A percentile compares a stretch with the other conserved stretches of the same genome.
Evolutionary conservation across 2,797 vertebrate species (phyloP).

Genomic region (Orestias chungarensis): DNA sequence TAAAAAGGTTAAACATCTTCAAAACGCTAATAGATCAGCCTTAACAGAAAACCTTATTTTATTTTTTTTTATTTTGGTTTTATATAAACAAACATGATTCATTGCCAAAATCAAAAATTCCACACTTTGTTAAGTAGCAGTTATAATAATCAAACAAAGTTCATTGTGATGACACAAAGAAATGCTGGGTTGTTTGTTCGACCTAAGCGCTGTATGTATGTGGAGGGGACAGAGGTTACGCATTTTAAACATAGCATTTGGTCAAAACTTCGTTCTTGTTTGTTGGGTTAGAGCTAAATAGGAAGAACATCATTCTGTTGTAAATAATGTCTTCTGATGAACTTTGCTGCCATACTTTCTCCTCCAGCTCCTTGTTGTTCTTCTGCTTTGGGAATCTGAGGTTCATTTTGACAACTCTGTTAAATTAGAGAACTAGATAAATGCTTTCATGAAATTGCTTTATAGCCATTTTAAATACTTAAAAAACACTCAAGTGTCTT

Average conservation of each 20-base stretch:
- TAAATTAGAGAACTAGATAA: neutral
- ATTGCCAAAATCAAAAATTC: neutral
- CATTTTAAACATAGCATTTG: neutral
- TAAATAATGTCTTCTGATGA: neutral
- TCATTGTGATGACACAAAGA: neutral
- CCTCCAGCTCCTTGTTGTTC: neutral
- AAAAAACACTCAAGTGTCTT: neutral
- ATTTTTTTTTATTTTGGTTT: too few species aligned
- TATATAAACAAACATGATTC: too few species aligned
- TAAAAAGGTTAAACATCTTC: neutral
- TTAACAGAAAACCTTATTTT: too few species aligned
- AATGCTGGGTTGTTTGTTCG: neutral
- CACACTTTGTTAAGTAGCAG: neutral
- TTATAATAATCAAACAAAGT: neutral
- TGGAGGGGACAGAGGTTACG: neutral
- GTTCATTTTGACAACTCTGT: neutral
- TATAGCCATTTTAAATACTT: neutral
- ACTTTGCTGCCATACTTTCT: neutral
- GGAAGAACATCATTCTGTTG: neutral
- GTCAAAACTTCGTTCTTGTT: neutral
- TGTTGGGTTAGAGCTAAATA: neutral
- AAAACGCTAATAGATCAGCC: too few species aligned
- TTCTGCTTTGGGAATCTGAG: neutral
- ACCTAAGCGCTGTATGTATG: neutral
- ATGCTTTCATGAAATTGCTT: neutral